A percentile compares a stretch with the other conserved stretches of the same genome.
Conservation (phyloP, 2,797 vertebrate genomes). For the Borostomias antarcticus region DNA sequence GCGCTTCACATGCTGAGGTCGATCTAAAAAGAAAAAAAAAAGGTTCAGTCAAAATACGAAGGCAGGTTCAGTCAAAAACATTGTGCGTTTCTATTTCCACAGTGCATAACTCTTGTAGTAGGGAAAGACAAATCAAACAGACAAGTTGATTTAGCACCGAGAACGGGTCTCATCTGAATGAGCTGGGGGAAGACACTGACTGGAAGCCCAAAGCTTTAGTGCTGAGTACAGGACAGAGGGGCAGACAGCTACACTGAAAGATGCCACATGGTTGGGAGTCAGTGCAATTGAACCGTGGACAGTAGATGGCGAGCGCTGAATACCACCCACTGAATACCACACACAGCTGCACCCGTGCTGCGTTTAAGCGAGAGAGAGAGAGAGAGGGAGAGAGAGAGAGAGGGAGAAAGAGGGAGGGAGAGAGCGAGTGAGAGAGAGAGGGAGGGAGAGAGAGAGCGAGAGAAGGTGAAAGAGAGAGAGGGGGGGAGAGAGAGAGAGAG, state of each 20-base stretch:
- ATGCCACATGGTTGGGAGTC: constrained; percentile 60
- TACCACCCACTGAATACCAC: constrained; percentile 76
- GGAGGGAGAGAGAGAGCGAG: no score
- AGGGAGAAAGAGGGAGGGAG: no score
- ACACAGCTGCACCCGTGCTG: constrained; percentile 50
- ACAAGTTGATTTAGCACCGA: constrained; percentile 63
- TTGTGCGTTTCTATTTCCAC: constrained; percentile 41
- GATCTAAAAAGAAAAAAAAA: neutral
- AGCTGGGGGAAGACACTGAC: constrained; percentile 64
- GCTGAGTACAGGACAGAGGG: constrained; percentile 28
- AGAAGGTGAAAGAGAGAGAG: no score
- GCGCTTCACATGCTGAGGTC: no score
- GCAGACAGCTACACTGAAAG: constrained; percentile 51
- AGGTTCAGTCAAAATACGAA: neutral
- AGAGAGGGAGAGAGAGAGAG: no score
- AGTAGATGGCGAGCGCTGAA: constrained; percentile 47
- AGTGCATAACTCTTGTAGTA: constrained; percentile 34
- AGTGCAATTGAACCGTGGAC: constrained; percentile 70
- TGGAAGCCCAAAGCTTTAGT: constrained; percentile 50
- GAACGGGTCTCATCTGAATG: constrained; percentile 51
- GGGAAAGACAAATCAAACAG: constrained; percentile 32
- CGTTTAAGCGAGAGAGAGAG: no score
- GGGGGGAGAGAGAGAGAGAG: no score
- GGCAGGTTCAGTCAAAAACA: neutral
- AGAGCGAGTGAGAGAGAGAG: no score